Base-by-base conservation (phyloP, 2,797 vertebrate species). In the Lemur catta region DNA sequence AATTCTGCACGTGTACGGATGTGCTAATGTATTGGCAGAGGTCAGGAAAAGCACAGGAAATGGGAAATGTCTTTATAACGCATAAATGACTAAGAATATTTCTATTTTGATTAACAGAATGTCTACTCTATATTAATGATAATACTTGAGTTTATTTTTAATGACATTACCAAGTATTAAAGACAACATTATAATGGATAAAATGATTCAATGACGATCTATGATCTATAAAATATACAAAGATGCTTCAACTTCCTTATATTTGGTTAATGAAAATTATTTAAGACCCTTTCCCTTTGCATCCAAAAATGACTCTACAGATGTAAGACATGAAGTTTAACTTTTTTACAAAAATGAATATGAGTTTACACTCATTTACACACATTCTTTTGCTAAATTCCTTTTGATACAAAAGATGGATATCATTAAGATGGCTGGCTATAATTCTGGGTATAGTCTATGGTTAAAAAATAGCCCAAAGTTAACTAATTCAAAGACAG, bases 101-200 rank as follows among this genome's bases (percentile, higher is more conserved):
- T 88, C 35, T 79, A 75, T 75, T 74, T 55, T 59, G 43, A 20
- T 79, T 79, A 79, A 79, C 7, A 59, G 52, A 57, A 59, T 41
- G 15, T 59, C 52, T 57, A 59, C 57, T 81, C 78, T 81, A 61
- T 22, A 61, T 55, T 82, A 90, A 55, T 46, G 1, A 75, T 88
- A 79, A 94, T 74, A 52, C 24, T 86, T 46, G 28, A 78, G n/a
- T 86, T 88, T 95, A 67, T 35, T 92, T 88, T 85, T 89, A 88
- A 94, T 67, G 50, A 61, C 41, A 95, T 76, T 86, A 84, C 46
- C 78, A 78, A 85, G n/a, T 13, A 41, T 59, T 79, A 72, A 63
- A 96, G 75, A 93, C 15, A 85, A 69, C 2, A 46, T 2, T 41
- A 15, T 11, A 38, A 28, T 7, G 57, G 6, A 63, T 74, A 59